Percentiles rank a stretch among this genome's conserved stretches.
These are phyloP conservation scores for Illadopsis cleaveri DNA, from an alignment of 2,113 vertebrate genomes.

Conservation along the genomic window DNA sequence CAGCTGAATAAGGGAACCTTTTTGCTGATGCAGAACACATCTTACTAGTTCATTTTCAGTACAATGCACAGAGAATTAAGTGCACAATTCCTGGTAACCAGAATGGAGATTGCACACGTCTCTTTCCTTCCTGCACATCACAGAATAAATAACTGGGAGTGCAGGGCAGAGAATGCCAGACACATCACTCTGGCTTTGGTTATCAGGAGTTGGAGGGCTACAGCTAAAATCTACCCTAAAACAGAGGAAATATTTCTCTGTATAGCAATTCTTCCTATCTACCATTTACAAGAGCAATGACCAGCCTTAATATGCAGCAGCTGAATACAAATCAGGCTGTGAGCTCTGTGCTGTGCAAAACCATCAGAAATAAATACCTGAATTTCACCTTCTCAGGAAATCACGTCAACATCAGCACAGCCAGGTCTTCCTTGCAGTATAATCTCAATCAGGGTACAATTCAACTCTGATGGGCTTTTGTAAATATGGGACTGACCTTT, in stretches of 20 bases:
- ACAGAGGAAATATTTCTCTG: conserved; percentile 26
- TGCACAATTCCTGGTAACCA: conserved; percentile 60
- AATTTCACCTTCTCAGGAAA: background rate
- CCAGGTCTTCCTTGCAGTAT: background rate
- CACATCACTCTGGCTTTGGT: background rate
- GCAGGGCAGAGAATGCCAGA: background rate
- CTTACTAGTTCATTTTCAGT: conserved; percentile 48
- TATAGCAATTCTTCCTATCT: conserved; percentile 10
- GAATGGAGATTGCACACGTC: conserved; percentile 50
- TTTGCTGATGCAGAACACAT: conserved; percentile 71
- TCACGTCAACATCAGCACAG: background rate
- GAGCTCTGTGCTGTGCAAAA: background rate
- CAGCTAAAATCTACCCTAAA: background rate
- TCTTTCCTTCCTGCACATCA: conserved; percentile 18
- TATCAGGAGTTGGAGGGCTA: background rate
- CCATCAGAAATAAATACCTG: background rate
- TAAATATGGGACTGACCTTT: background rate
- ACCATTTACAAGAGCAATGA: conserved; percentile 36
- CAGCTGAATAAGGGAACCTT: conserved; percentile 60
- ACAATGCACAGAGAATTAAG: conserved; percentile 70
- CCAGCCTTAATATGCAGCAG: conserved; percentile 26
- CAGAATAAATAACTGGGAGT: background rate
- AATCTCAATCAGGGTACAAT: conserved; percentile 11
- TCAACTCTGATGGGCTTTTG: background rate
- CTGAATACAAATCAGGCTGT: conserved; percentile 44